Conservation (phyloP, 2,797 vertebrate species). For the Platalea minor region DNA sequence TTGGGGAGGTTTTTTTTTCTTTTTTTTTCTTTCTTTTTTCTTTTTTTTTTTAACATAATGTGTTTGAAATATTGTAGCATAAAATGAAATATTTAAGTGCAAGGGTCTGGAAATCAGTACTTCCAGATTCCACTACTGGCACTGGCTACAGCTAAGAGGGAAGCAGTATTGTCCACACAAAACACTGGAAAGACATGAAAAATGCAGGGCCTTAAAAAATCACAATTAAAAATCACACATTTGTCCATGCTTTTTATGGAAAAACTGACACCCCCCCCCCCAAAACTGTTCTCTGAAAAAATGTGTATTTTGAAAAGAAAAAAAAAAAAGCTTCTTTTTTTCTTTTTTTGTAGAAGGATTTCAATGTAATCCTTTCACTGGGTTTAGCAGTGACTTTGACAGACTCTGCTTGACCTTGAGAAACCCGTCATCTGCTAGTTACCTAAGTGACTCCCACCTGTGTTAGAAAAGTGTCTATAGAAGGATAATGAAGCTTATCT, state of each 20-base stretch:
- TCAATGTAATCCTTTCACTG: not conserved
- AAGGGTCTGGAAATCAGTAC: conserved; percentile 34
- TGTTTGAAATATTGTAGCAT: not conserved
- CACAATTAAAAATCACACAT: not conserved
- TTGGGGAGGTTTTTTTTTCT: not conserved
- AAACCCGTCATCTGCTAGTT: not conserved
- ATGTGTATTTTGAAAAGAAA: not conserved
- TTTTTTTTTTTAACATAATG: not conserved
- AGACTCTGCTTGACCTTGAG: not conserved
- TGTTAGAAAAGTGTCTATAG: not conserved
- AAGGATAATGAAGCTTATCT: not conserved
- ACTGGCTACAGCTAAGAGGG: not conserved
- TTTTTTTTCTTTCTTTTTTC: fast-evolving
- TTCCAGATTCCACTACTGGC: conserved; percentile 28
- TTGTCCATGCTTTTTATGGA: not conserved
- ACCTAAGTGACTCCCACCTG: not conserved
- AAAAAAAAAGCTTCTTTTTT: not conserved
- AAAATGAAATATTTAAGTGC: not conserved
- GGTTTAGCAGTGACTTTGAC: not conserved
- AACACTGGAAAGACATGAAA: conserved; percentile 22
- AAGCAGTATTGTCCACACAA: not conserved
- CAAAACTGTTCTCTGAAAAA: not conserved
- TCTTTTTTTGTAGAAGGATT: not conserved
- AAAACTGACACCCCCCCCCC: not conserved
- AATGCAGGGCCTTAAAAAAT: conserved; percentile 21